phyloP scores from a whole-genome alignment of 2,113 vertebrate species.

The Lepisosteus oculatus region DNA sequence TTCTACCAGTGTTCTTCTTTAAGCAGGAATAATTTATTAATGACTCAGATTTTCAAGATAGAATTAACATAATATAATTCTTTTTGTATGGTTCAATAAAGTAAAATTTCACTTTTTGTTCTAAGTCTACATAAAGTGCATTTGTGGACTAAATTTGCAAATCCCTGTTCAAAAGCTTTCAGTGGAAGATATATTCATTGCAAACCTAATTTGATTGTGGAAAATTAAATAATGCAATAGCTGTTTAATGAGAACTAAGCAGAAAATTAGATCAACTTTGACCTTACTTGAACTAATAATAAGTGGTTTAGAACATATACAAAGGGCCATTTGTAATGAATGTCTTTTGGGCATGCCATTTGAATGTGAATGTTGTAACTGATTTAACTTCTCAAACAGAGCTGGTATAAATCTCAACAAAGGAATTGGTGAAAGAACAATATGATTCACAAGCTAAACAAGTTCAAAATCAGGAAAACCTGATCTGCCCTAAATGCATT shows the following conservation, averaged over 20 bases:
- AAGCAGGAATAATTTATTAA: too few species aligned
- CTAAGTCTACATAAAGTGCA: slow-evolving; percentile 39
- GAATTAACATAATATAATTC: too few species aligned
- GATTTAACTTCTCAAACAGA: background rate
- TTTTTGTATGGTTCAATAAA: slow-evolving; percentile 19
- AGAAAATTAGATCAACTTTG: slow-evolving; percentile 74
- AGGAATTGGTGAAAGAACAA: slow-evolving; percentile 4
- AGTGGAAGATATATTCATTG: slow-evolving; percentile 51
- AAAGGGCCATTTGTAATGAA: slow-evolving; percentile 57
- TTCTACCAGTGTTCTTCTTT: too few species aligned
- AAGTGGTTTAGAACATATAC: slow-evolving; percentile 50
- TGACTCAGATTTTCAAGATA: too few species aligned
- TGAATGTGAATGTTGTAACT: slow-evolving; percentile 38
- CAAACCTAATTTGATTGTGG: slow-evolving; percentile 62
- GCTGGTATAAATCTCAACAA: slow-evolving; percentile 14
- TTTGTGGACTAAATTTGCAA: slow-evolving; percentile 51
- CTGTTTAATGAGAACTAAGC: slow-evolving; percentile 72
- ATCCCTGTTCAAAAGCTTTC: slow-evolving; percentile 59
- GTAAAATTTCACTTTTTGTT: slow-evolving; percentile 27
- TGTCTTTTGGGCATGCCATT: slow-evolving; percentile 44
- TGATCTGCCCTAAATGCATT: slow-evolving; percentile 5
- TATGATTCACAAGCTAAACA: background rate
- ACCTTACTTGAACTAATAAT: slow-evolving; percentile 68
- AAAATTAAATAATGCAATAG: slow-evolving; percentile 77
- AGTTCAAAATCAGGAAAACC: background rate